A percentile compares a stretch with the other conserved stretches of the same genome.
Evolutionary conservation across 2,888 invertebrate genomes (phyloP).

Genomic region (Myopa testacea): DNA sequence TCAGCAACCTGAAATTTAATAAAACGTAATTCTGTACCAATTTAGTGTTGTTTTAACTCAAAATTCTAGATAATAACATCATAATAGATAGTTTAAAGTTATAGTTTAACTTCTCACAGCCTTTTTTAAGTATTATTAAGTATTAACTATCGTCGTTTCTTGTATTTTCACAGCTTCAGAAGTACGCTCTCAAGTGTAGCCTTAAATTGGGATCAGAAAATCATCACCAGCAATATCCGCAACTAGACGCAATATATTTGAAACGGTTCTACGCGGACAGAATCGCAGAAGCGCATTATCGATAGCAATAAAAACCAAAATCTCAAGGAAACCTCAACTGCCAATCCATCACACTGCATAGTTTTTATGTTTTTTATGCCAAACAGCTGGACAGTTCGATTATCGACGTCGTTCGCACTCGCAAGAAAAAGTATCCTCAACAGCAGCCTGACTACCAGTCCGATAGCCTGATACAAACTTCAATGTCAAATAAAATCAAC

Average conservation of each 20-base stretch:
- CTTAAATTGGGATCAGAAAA: neutral
- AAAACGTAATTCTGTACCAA: too few species aligned
- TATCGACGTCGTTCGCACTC: conserved; percentile 30
- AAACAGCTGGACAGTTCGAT: conserved; percentile 25
- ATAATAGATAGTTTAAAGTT: too few species aligned
- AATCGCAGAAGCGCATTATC: neutral
- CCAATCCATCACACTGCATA: conserved; percentile 37
- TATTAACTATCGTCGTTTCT: neutral
- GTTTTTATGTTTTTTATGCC: conserved; percentile 40
- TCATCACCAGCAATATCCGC: neutral
- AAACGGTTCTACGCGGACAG: neutral
- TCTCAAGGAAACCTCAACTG: conserved; percentile 40
- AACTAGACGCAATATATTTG: neutral
- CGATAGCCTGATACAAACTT: conserved; percentile 44
- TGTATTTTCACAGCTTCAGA: neutral
- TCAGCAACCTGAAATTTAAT: too few species aligned
- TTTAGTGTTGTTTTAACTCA: too few species aligned
- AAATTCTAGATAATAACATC: too few species aligned
- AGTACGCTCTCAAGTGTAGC: neutral
- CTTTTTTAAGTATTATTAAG: too few species aligned
- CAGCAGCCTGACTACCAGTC: conserved; percentile 22
- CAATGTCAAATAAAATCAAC: conserved; percentile 69
- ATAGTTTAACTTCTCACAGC: too few species aligned
- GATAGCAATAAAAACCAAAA: neutral
- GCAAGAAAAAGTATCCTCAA: conserved; percentile 17